Base-by-base conservation (phyloP, 2,888 invertebrate species). In the Octonoba sinensis region DNA sequence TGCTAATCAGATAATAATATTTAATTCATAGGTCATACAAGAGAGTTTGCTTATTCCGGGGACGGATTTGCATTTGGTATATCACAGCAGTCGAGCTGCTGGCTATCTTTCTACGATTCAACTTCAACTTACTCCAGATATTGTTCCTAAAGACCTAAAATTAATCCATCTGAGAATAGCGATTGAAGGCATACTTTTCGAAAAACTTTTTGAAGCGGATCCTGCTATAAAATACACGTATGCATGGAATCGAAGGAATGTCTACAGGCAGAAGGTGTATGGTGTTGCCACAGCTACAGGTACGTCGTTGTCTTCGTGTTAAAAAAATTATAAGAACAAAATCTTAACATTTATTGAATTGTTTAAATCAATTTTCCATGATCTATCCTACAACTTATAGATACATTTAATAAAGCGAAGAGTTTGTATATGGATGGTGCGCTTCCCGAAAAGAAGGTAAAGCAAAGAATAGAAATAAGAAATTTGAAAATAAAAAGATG, bases 171-270 rank as follows among this genome's bases (percentile, higher is more conserved):
- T 99, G 22, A 92, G 95, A 64, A 89, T 91, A 49, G 86, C 86
- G 87, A 95, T 97, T 81, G 97, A 97, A 89, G 98, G 98, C 2
- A 95, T 96, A 0, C 90, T 96, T 13, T 95, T 96, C 88, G 94
- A 96, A 16, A 94, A 95, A 89, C 93, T 94, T 0, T 97, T 99
- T 88, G 98, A 98, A 89, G 97, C 99, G 0, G 97, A 97, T 89
- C 96, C 97, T 0, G 95, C 96, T 88, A 90, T 99, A 78, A 95
- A 95, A 67, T 97, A 97, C 89, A 96, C 95, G 6, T 99, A 97
- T 88, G 95, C 97, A 1, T 99, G 99, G 99, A 97, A 97, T 89
- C 95, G 97, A 88, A 91, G 96, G 84, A 99, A 99, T 89, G 97
- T 97, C 59, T 99, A 99, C 90, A 85, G 87, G 24, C 87, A 87